These are phyloP conservation scores for Eulemur coronatus DNA, from an alignment of 2,797 vertebrate genomes.

Conservation along the genomic window DNA sequence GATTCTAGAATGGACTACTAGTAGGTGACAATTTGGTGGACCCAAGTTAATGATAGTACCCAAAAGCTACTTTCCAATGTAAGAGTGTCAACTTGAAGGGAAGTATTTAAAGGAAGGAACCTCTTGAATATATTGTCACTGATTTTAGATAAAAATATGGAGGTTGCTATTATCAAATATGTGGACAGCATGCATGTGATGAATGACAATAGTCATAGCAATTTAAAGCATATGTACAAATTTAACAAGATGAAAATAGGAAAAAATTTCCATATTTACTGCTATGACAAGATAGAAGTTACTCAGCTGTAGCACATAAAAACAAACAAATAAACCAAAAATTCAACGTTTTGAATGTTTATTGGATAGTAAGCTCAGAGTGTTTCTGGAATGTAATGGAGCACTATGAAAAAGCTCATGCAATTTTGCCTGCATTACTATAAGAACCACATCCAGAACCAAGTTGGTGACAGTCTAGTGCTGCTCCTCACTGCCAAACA, in stretches of 20 bases:
- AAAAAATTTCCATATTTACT: not conserved
- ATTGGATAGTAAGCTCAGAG: not conserved
- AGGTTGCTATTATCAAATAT: not conserved
- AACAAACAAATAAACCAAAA: not conserved
- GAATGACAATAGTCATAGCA: not conserved
- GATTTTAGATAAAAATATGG: not conserved
- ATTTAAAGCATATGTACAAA: not conserved
- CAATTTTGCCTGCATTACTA: not conserved
- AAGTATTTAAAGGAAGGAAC: not conserved
- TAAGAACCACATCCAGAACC: not conserved
- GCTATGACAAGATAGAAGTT: not conserved
- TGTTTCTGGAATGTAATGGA: not conserved
- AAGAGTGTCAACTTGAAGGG: not conserved
- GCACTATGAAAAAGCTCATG: not conserved
- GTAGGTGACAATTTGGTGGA: not conserved
- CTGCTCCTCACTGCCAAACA: not conserved
- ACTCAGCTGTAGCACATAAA: not conserved
- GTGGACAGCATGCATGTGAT: not conserved
- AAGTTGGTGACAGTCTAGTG: not conserved
- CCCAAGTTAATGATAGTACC: not conserved
- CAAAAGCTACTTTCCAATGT: not conserved
- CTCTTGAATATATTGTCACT: not conserved
- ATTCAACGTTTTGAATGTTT: not conserved
- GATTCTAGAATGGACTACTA: not conserved
- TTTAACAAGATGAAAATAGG: not conserved